Base-by-base conservation (phyloP, 1,140 invertebrate genomes). In the Belonocnema kinseyi region DNA sequence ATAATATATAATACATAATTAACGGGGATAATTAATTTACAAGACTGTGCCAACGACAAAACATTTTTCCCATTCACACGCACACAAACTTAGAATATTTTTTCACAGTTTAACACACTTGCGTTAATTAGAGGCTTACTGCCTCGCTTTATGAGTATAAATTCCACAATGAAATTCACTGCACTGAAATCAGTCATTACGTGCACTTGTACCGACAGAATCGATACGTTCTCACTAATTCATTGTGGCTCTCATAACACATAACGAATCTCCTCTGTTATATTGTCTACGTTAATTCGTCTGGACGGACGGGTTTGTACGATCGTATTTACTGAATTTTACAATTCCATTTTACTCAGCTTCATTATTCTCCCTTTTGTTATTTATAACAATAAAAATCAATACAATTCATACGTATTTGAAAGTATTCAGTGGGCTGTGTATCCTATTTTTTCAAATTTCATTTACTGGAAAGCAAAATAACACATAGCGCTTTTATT, bases 1-100 rank as follows among this genome's bases (percentile, higher is more conserved):
- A 86, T 85, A 85, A 77, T 76, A 81, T 86, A 86, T 85, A 74
- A 56, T 85, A 86, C 85, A 86, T 80, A 46, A 33, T 79, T 71
- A 80, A 72, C 72, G 16, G 71, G 17, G 50, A 76, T 58, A 52
- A 80, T 40, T 82, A 79, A 80, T 71, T 74, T 75, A 77, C 78
- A 84, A 73, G 40, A 77, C 53, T 76, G 21, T 58, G 40, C 6
- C 40, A 46, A 46, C 40, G 40, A 10, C 40, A 19, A 40, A 75
- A 61, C 50, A 40, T 73, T 72, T 72, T 53, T 73, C 77, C 75
- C 61, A 74, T 72, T 70, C 61, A 70, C 50, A n/a, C 14, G 70
- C 71, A 80, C 46, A 50, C 74, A 71, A 14, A 72, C 72, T 17
- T 66, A 77, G 71, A 56, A 56, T 56, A 56, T 56, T 13, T 56